These are phyloP conservation scores for Cerastis leucographa DNA, from an alignment of 2,888 invertebrate species.

Conservation along the genomic window DNA sequence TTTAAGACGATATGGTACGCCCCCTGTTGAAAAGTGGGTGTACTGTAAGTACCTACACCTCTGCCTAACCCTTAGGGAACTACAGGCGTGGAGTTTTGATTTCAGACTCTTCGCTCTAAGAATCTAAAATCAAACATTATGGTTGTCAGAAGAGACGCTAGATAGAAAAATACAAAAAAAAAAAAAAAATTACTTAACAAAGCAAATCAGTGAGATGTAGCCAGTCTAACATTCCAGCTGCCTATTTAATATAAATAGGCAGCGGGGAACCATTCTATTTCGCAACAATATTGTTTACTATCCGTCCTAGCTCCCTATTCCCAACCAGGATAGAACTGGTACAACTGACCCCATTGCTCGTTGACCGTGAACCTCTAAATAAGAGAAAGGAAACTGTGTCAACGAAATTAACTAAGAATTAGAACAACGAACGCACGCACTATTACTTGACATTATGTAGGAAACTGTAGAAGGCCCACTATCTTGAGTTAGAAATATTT, in stretches of 20 bases:
- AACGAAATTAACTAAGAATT: conserved; percentile 56
- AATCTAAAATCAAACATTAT: no score
- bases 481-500: background rate
- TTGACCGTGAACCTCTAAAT: conserved; percentile 57
- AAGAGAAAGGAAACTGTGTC: conserved; percentile 47
- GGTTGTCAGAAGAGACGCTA: background rate
- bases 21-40: background rate
- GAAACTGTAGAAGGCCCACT: conserved; percentile 21
- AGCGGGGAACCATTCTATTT: conserved; percentile 21
- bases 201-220: background rate
- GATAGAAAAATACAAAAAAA: background rate
- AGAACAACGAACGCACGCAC: conserved; percentile 43
- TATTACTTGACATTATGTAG: background rate
- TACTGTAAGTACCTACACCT: background rate
- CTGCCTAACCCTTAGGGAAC: background rate
- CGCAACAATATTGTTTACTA: conserved; percentile 33
- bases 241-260: no score
- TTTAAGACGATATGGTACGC: no score
- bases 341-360: conserved; percentile 30
- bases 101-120: background rate
- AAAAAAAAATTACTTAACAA: background rate
- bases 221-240: background rate
- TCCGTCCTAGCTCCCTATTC: conserved; percentile 2
- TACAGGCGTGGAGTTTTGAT: background rate
- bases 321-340: conserved; percentile 22